A percentile compares a stretch with the other conserved stretches of the same genome.
phyloP scores from a whole-genome alignment of 1,140 invertebrate species.

The Orchestia grillus region DNA sequence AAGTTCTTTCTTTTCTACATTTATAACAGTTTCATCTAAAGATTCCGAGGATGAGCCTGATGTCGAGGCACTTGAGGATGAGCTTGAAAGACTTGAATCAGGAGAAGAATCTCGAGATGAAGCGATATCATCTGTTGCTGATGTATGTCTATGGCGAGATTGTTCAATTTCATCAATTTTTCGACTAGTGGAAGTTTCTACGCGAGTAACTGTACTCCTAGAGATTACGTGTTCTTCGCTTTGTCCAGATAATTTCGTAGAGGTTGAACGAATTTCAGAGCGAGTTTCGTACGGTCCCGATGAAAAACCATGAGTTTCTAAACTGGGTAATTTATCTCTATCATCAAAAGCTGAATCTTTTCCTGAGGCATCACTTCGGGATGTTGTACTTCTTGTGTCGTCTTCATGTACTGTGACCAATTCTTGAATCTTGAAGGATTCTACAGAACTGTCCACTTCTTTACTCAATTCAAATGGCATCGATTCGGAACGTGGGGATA shows the following conservation, averaged over 20 bases:
- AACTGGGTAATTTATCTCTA: conserved; percentile 64
- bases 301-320: conserved; percentile 61
- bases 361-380: conserved; percentile 62
- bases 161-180: background rate
- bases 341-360: conserved; percentile 68
- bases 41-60: background rate
- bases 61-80: background rate
- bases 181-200: background rate
- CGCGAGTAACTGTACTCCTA: background rate
- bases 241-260: too few relatives aligned
- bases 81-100: background rate
- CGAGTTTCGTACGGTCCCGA: background rate
- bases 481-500: conserved; percentile 58
- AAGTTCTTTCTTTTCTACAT: background rate
- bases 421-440: conserved; percentile 56
- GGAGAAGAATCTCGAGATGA: background rate
- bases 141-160: background rate
- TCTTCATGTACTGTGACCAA: conserved; percentile 59
- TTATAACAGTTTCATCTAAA: background rate
- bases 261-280: background rate
- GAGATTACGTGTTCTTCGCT: too few relatives aligned
- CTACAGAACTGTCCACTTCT: conserved; percentile 11
- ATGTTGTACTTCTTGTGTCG: conserved; percentile 60
- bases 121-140: background rate
- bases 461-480: conserved; percentile 61